These are phyloP conservation scores for Noturus placidus DNA, from an alignment of 2,113 vertebrate genomes.

Conservation along the genomic window DNA sequence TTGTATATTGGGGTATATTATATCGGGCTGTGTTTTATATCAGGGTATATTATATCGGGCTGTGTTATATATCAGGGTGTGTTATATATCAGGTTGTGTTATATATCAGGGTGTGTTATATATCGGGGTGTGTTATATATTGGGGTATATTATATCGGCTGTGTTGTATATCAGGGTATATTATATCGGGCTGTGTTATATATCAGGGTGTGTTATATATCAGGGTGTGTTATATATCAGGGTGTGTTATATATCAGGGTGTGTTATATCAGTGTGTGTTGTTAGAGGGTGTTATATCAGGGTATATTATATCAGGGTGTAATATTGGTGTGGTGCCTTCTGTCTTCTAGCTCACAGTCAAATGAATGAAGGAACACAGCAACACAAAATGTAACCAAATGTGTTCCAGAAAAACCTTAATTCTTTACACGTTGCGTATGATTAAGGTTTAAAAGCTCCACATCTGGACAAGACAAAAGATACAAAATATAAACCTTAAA, in stretches of 20 bases:
- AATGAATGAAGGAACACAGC: constrained; percentile 49
- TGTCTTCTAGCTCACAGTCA: constrained; percentile 51
- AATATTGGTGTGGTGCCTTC: constrained; percentile 80
- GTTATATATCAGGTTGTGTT: background rate
- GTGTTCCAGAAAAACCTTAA: background rate
- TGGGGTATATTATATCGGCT: no score
- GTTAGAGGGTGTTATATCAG: background rate
- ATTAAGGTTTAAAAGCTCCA: background rate
- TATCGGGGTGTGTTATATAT: background rate
- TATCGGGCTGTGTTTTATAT: no score
- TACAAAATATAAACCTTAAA: background rate
- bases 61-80: background rate
- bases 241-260: background rate
- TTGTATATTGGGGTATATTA: no score
- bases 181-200: background rate
- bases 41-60: background rate
- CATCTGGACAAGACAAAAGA: background rate
- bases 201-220: constrained; percentile 5
- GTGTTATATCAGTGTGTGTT: background rate
- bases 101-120: no score
- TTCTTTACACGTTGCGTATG: no score
- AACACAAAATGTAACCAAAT: constrained; percentile 1
- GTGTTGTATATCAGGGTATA: background rate
- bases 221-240: constrained; percentile 48
- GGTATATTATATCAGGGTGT: constrained; percentile 51